Conservation (phyloP, 2,888 invertebrate genomes). For the Deilephila porcellus region DNA sequence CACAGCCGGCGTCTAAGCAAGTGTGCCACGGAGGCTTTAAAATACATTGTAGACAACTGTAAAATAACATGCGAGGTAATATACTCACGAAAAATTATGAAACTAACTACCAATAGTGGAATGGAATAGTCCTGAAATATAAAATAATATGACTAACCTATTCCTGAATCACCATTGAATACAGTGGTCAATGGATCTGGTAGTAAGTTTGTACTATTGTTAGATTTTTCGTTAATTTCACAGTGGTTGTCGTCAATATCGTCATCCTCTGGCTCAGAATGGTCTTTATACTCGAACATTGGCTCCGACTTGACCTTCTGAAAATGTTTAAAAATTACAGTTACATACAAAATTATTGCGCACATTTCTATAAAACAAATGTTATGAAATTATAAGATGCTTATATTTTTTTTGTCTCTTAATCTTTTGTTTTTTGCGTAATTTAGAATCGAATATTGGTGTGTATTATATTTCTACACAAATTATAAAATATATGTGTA, state of each 20-base stretch:
- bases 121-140: no score
- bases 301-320: slow-evolving; percentile 69
- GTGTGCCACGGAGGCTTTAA: no score
- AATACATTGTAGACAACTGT: no score
- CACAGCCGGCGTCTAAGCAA: no score
- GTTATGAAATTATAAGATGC: slow-evolving; percentile 7
- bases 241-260: slow-evolving; percentile 38
- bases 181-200: slow-evolving; percentile 65
- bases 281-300: slow-evolving; percentile 49
- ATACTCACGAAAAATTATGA: no score
- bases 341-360: neutral
- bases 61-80: no score
- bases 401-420: no score
- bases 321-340: slow-evolving; percentile 34
- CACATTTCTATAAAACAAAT: neutral
- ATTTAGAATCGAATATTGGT: no score
- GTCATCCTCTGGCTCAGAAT: slow-evolving; percentile 43
- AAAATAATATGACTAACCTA: slow-evolving; percentile 48
- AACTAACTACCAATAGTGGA: no score
- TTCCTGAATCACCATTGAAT: slow-evolving; percentile 59
- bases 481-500: no score
- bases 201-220: slow-evolving; percentile 35
- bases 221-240: slow-evolving; percentile 30
- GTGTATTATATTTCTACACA: no score
- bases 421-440: no score